Percentiles rank a stretch among this genome's conserved stretches.
Conservation (phyloP, 2,888 invertebrate genomes). For the Azorinus chamasolen region DNA sequence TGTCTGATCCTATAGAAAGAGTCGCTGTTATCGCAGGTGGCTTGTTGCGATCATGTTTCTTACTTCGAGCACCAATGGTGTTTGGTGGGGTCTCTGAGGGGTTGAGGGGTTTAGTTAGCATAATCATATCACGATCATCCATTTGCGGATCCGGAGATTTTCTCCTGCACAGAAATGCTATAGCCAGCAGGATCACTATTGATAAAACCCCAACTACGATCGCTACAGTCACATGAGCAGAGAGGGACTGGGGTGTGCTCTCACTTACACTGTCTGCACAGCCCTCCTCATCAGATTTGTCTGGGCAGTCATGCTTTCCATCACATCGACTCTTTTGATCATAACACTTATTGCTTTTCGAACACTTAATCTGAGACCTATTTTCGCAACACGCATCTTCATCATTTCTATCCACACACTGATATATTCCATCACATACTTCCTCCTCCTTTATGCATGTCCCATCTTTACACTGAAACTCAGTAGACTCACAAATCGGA, state of each 20-base stretch:
- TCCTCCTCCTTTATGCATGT: slow-evolving; percentile 87
- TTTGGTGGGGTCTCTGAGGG: slow-evolving; percentile 73
- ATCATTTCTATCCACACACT: slow-evolving; percentile 72
- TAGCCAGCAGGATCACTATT: slow-evolving; percentile 87
- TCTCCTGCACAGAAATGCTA: slow-evolving; percentile 82
- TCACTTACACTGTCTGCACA: slow-evolving; percentile 28
- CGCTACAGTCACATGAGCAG: slow-evolving; percentile 82
- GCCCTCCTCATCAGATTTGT: slow-evolving; percentile 63
- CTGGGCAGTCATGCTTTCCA: slow-evolving; percentile 77
- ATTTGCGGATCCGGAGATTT: slow-evolving; percentile 73
- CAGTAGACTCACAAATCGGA: slow-evolving; percentile 71
- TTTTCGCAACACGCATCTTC: slow-evolving; percentile 80
- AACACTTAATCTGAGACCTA: slow-evolving; percentile 79
- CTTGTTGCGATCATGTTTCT: slow-evolving; percentile 70
- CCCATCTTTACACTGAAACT: slow-evolving; percentile 80
- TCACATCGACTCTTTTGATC: slow-evolving; percentile 72
- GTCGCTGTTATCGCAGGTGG: slow-evolving; percentile 64
- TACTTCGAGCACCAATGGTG: slow-evolving; percentile 74
- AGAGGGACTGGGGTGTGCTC: slow-evolving; percentile 55
- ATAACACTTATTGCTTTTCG: slow-evolving; percentile 72
- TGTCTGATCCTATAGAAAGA: slow-evolving; percentile 77
- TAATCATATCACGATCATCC: slow-evolving; percentile 75
- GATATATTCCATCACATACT: slow-evolving; percentile 74
- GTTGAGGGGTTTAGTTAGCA: slow-evolving; percentile 80
- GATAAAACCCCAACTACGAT: slow-evolving; percentile 88